These are phyloP conservation scores for Euphydryas editha DNA, from an alignment of 2,888 invertebrate genomes.

Conservation along the genomic window DNA sequence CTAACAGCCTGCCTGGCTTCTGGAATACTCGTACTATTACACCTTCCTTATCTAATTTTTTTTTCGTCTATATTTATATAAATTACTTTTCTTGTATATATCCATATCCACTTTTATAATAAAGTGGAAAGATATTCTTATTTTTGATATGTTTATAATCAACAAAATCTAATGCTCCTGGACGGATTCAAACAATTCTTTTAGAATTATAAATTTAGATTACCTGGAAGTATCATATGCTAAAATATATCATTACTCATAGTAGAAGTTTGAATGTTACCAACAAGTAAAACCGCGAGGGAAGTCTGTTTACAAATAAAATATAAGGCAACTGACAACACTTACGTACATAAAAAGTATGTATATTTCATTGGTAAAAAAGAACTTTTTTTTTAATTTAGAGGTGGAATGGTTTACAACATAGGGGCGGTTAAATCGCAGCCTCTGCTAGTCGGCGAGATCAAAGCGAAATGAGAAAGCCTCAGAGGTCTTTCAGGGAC, in stretches of 20 bases:
- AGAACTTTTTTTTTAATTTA: slow-evolving; percentile 37
- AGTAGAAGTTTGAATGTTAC: too few species aligned
- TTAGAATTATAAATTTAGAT: too few species aligned
- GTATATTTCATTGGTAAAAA: slow-evolving; percentile 26
- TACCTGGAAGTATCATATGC: too few species aligned
- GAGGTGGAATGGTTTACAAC: slow-evolving; percentile 21
- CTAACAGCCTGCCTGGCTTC: slow-evolving; percentile 34
- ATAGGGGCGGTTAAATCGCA: slow-evolving; percentile 23
- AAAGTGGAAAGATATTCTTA: too few species aligned
- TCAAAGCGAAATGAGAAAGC: slow-evolving; percentile 49
- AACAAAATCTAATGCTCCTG: too few species aligned
- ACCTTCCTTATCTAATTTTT: slow-evolving; percentile 22
- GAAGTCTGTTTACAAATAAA: background rate
- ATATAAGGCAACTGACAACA: background rate
- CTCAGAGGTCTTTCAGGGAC: slow-evolving; percentile 48
- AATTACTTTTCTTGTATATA: background rate
- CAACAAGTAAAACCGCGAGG: too few species aligned
- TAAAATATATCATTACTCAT: too few species aligned
- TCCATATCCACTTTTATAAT: too few species aligned
- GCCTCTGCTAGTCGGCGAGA: slow-evolving; percentile 41
- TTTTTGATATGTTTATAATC: too few species aligned
- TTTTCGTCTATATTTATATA: background rate
- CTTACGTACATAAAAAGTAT: background rate
- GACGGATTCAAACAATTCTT: too few species aligned
- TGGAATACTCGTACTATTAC: slow-evolving; percentile 4